phyloP scores from a whole-genome alignment of 2,888 invertebrate genomes.

The Nomada fucata region DNA sequence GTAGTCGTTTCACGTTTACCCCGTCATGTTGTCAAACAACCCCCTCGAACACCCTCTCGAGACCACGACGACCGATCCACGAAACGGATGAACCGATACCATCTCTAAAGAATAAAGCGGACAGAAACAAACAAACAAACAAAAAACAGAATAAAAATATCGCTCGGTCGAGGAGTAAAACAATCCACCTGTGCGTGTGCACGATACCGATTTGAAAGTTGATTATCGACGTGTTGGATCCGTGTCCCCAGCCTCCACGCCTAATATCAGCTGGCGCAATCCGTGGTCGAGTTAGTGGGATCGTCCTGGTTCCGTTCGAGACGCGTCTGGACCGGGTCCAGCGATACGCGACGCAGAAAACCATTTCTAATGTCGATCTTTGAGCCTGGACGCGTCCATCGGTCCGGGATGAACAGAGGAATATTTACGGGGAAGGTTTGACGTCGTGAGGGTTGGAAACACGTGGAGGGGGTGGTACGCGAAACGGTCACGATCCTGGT shows the following conservation, averaged over 20 bases:
- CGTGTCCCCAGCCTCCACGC: slow-evolving; percentile 25
- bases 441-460: not conserved
- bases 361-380: not conserved
- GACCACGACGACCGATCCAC: slow-evolving; percentile 41
- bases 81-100: slow-evolving; percentile 35
- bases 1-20: slow-evolving; percentile 59
- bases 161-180: too few species aligned
- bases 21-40: slow-evolving; percentile 68
- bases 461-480: slow-evolving; percentile 31
- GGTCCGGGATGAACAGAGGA: slow-evolving; percentile 1
- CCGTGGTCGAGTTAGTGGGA: slow-evolving; percentile 42
- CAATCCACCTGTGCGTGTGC: too few species aligned
- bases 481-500: slow-evolving; percentile 16
- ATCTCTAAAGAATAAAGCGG: too few species aligned
- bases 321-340: not conserved
- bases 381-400: not conserved
- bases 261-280: slow-evolving; percentile 31
- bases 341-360: not conserved
- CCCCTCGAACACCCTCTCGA: slow-evolving; percentile 50
- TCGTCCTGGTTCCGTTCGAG: slow-evolving; percentile 33
- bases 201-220: not conserved
- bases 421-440: not conserved
- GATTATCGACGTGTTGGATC: not conserved
- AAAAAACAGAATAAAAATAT: not conserved
- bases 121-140: not conserved